Evolutionary conservation across 2,888 invertebrate species (phyloP), one percentile per base, ranked within the genome.

Genomic region (Embidobia sp.): DNA sequence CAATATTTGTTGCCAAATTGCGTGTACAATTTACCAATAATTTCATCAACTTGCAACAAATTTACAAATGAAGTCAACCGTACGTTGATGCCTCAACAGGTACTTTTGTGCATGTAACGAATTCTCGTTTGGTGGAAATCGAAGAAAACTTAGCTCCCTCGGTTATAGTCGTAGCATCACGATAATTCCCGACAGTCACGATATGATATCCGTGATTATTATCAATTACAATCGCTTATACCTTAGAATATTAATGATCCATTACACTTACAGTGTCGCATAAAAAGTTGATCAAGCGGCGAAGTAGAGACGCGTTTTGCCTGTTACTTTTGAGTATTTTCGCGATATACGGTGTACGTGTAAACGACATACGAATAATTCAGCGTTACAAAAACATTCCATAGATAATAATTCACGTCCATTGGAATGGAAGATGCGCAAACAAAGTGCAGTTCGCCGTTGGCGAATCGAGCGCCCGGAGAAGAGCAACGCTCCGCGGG

Each of bases 231-330:
- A 59, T 74, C 53, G 59, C 46, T 74, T 66, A 59, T 53, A 66
- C 26, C 51, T 67, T 59, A 61, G 37, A 74, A 53, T 72, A 72
- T 63, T 66, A 59, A 66, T 74, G 59, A 59, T 53, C 51, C 59
- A 46, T 73, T 59, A 66, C 31, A 29, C 29, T 59, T 53, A 74
- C 51, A 61, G 31, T 22, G 27, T 64, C 15, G 49, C 61, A 61
- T 74, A 67, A 74, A 74, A 66, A 59, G 61, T 61, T 61, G 59
- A 66, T 59, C 42, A 74, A 67, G 74, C 74, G 33, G 74, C 53
- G 35, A 74, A 59, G 49, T 64, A 48, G 22, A 66, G 57, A 59
- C 51, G 26, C 35, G 29, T 59, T 29, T 61, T 69, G 49, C 33
- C 55, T 48, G 37, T 61, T 55, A 61, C 33, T 26, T 73, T 37